Evolutionary conservation across 1,140 invertebrate species (phyloP), one percentile per base, ranked within the genome.

Genomic region (Lysiphlebus fabarum): DNA sequence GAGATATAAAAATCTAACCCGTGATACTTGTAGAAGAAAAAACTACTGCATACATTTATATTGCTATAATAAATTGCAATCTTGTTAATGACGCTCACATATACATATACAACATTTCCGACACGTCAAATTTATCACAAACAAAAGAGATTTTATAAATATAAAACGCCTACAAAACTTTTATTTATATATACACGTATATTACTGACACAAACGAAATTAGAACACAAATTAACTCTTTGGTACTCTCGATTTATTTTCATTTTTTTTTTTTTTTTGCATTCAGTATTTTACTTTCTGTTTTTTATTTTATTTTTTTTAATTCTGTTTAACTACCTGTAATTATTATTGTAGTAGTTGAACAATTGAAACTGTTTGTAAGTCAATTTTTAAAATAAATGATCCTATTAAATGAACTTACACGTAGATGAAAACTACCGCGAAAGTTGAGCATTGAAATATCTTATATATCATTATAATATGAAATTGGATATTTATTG

Each of bases 401-500:
- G 75, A 77, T 72, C 68, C 74, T 70, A 79, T 78, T 77, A 77
- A 67, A 64, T 61, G 69, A 59, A 48, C 53, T 60, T 60, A 58
- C 64, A 65, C 63, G 58, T 62, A 62, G 69, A 67, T 73, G 60
- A 75, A 77, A 78, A 73, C 67, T 67, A 63, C 62, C 45, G 59
- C 70, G 70, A 26, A 26, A 26, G 72, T 73, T 70, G 61, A 43
- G 61, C 71, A 69, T 72, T 76, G 73, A 77, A 76, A 75, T 70
- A 72, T 78, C 73, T 79, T 79, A 79, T 77, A 76, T 74, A 75
- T 79, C 73, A 76, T 72, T 67, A 68, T 70, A 74, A 78, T 67
- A 70, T 74, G 75, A 78, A 79, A 79, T 78, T 78, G 75, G 77
- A 78, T 79, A 79, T 79, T 77, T 79, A 78, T 79, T 75, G 73